A percentile compares a stretch with the other conserved stretches of the same genome.
Conservation (phyloP, 1,140 invertebrate genomes). For the Centruroides vittatus region DNA sequence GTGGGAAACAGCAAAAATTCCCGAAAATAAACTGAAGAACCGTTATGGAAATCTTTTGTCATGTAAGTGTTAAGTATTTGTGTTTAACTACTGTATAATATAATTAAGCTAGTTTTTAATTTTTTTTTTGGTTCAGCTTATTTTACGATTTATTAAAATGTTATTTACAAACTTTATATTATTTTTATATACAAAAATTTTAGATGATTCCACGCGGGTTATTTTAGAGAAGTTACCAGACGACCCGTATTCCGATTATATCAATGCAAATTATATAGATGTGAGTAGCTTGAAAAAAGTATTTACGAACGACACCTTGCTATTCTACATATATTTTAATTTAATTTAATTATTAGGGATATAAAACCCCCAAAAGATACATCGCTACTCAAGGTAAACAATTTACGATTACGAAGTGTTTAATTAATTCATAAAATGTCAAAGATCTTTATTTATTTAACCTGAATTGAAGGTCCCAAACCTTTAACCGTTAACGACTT, state of each 20-base stretch:
- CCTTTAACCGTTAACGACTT: conserved; percentile 51
- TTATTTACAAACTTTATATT: background rate
- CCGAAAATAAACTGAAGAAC: conserved; percentile 56
- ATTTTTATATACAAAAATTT: background rate
- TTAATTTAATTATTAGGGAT: conserved; percentile 26
- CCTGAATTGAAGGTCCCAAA: conserved; percentile 38
- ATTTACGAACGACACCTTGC: background rate
- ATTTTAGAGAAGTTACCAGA: conserved; percentile 17
- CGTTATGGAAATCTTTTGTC: conserved; percentile 64
- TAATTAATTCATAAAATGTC: too few species aligned
- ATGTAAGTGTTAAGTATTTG: conserved; percentile 26
- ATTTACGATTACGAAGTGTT: background rate
- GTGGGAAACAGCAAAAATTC: conserved; percentile 28
- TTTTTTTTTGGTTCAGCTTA: background rate
- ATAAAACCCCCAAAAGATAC: conserved; percentile 47
- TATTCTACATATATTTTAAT: too few species aligned
- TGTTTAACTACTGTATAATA: too few species aligned
- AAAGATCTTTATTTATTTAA: background rate
- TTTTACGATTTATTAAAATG: background rate
- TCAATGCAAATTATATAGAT: conserved; percentile 41
- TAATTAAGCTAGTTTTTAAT: too few species aligned
- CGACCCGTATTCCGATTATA: conserved; percentile 30
- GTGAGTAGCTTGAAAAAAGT: background rate
- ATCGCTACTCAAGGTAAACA: conserved; percentile 55
- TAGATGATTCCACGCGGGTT: conserved; percentile 33